A percentile compares a stretch with the other conserved stretches of the same genome.
phyloP scores from a whole-genome alignment of 2,113 vertebrate species.

The Equus przewalskii region DNA sequence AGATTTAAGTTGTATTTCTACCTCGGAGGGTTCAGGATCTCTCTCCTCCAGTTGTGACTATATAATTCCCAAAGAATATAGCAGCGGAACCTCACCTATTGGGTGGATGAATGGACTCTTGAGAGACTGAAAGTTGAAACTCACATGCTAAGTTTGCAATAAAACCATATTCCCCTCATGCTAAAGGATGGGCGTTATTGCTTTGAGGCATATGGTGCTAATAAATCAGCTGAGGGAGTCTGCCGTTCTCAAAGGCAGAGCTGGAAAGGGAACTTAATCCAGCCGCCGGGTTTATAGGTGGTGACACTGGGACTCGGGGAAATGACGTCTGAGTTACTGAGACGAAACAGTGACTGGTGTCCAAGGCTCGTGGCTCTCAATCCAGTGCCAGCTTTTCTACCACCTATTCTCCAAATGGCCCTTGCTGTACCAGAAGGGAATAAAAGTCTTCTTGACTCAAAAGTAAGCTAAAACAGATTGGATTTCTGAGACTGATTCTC shows the following conservation, averaged over 20 bases:
- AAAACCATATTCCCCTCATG: neutral
- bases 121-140: constrained; percentile 27
- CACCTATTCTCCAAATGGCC: neutral
- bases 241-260: neutral
- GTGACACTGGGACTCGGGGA: neutral
- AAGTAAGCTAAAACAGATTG: neutral
- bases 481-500: neutral
- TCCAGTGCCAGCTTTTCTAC: neutral
- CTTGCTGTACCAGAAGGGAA: neutral
- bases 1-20: neutral
- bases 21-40: neutral
- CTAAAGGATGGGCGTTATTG: neutral
- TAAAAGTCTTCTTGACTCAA: neutral
- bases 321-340: neutral
- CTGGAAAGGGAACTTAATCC: neutral
- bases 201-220: neutral
- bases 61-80: neutral
- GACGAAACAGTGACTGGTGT: neutral
- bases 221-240: neutral
- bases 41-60: neutral
- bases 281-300: neutral
- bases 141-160: constrained; percentile 4
- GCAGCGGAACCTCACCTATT: neutral
- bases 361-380: accelerated
- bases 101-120: neutral